Conservation (phyloP, 2,888 invertebrate genomes). For the Dyspetes luteomarginatus region DNA sequence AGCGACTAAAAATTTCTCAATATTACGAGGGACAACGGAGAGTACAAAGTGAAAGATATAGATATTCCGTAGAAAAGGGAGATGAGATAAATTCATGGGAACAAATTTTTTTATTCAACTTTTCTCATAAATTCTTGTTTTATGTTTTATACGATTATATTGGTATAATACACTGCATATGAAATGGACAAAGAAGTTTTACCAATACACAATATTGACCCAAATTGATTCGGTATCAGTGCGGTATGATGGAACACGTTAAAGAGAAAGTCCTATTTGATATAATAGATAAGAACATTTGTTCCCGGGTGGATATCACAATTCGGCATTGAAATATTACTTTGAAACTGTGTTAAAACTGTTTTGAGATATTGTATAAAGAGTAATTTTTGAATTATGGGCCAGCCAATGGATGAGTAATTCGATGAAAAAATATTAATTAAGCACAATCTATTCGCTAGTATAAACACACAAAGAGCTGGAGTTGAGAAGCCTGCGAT, state of each 20-base stretch:
- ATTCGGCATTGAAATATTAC: background rate
- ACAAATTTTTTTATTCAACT: constrained; percentile 7
- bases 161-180: background rate
- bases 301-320: background rate
- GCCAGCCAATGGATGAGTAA: too few relatives aligned
- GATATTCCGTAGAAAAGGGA: background rate
- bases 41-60: constrained; percentile 34
- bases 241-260: background rate
- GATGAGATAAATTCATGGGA: constrained; percentile 11
- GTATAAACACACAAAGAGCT: too few relatives aligned
- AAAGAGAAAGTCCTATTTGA: background rate
- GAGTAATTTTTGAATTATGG: background rate
- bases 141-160: background rate
- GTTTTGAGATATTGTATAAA: background rate
- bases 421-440: too few relatives aligned
- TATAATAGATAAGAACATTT: background rate
- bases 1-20: constrained; percentile 45
- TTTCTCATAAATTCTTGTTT: background rate
- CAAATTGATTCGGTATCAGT: background rate
- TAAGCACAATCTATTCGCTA: too few relatives aligned
- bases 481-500: too few relatives aligned
- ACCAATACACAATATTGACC: background rate
- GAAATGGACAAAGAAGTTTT: background rate
- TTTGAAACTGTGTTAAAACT: background rate
- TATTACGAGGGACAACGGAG: constrained; percentile 43